A percentile compares a stretch with the other conserved stretches of the same genome.
Conservation (phyloP, 2,888 invertebrate genomes). For the Synanthedon formicaeformis region DNA sequence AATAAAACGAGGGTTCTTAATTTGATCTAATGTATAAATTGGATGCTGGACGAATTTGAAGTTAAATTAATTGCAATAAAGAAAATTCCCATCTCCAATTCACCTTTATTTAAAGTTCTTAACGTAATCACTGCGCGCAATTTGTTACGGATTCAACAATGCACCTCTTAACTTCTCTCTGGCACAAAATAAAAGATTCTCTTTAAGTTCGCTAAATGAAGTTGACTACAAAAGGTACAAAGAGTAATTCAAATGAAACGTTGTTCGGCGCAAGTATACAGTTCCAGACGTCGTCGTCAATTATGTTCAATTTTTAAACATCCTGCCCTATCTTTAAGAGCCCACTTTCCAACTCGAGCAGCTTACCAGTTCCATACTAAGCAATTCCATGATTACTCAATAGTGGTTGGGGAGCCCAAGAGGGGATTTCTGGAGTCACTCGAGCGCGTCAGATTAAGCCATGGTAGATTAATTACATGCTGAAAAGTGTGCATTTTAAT, state of each 20-base stretch:
- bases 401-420: too few relatives aligned
- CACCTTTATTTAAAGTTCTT: slow-evolving; percentile 4
- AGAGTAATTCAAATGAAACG: slow-evolving; percentile 60
- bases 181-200: slow-evolving; percentile 54
- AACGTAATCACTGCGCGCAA: slow-evolving; percentile 57
- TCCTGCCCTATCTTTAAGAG: too few relatives aligned
- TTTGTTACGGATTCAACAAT: slow-evolving; percentile 69
- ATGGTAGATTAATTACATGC: too few relatives aligned
- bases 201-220: slow-evolving; percentile 66
- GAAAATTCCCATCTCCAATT: not conserved
- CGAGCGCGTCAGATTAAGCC: too few relatives aligned
- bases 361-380: too few relatives aligned
- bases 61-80: not conserved
- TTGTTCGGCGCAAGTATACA: slow-evolving; percentile 26
- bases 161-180: slow-evolving; percentile 61
- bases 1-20: too few relatives aligned
- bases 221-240: slow-evolving; percentile 66
- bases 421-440: too few relatives aligned
- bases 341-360: too few relatives aligned
- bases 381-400: too few relatives aligned
- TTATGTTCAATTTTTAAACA: too few relatives aligned
- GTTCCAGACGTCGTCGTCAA: slow-evolving; percentile 35
- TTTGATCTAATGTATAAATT: too few relatives aligned
- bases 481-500: too few relatives aligned
- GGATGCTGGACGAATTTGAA: not conserved